Base-by-base conservation (phyloP, 1,140 invertebrate genomes). In the Euwallacea fornicatus region DNA sequence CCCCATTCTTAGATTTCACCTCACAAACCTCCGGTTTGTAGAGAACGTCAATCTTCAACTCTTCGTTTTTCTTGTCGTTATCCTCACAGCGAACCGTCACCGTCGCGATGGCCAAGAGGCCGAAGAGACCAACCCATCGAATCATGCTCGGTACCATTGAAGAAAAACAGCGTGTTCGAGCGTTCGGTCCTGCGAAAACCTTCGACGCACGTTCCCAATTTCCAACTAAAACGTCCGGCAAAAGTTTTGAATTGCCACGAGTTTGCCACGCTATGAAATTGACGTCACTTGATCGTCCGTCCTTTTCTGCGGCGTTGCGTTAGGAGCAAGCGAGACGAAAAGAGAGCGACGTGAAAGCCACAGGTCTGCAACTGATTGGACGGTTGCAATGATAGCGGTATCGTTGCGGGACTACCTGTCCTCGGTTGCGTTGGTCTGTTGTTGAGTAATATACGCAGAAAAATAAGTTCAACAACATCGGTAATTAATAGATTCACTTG, bases 21-120 rank as follows among this genome's bases (percentile, higher is more conserved):
- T 89, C 88, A 85, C 95, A 97, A 55, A 88, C 85, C 76, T 95
- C 93, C 2, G 93, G 91, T 70, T 88, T 87, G 81, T 86, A 90
- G 11, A 92, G 75, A 63, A 89, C 88, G 75, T 96, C 94, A 74
- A 96, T 88, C 84, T 96, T 94, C 55, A 97, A 85, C 66, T 85
- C 79, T 46, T 75, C 63, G 8, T 9, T 9, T n/a, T 50, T 65
- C 21, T 65, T 65, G 54, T 68, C 69, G 42, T 53, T 55, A 41
- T 63, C 56, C 43, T 21, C 66, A 42, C 15, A 50, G 50, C 42
- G 50, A 16, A 60, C 72, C 43, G 70, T 33, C 15, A 66, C 54
- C 2, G 72, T 71, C 16, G 74, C 55, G 10, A 69, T 7, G 10
- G 68, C 72, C 44, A 75, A 56, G 9, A 72, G 21, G 4, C 81